Evolutionary conservation across 2,888 invertebrate genomes (phyloP).

Genomic region (Drosophila prostipennis): DNA sequence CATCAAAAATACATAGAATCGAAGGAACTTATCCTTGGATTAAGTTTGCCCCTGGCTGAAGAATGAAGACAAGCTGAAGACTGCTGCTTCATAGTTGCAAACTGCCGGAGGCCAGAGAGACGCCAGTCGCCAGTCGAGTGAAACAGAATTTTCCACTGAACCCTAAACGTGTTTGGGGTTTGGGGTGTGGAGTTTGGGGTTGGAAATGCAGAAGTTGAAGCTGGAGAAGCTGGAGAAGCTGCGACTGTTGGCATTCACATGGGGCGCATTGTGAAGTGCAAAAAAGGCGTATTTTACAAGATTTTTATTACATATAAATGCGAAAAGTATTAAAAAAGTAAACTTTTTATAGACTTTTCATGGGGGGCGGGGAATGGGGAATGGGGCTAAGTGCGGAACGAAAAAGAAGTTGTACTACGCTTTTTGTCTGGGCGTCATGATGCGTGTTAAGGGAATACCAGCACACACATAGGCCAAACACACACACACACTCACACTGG

Average conservation of each 20-base stretch:
- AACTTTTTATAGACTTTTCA: slow-evolving; percentile 70
- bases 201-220: background rate
- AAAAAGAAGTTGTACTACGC: slow-evolving; percentile 65
- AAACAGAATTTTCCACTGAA: slow-evolving; percentile 77
- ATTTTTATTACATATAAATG: slow-evolving; percentile 80
- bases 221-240: slow-evolving; percentile 4
- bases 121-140: slow-evolving; percentile 60
- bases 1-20: background rate
- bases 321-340: slow-evolving; percentile 81
- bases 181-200: background rate
- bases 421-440: slow-evolving; percentile 74
- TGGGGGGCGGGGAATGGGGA: slow-evolving; percentile 5
- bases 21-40: background rate
- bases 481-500: slow-evolving; percentile 8
- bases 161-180: slow-evolving; percentile 58
- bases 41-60: slow-evolving; percentile 3
- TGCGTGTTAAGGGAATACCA: slow-evolving; percentile 72
- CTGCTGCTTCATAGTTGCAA: slow-evolving; percentile 54
- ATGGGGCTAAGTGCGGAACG: slow-evolving; percentile 7
- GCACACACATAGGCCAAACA: slow-evolving; percentile 13
- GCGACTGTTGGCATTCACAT: slow-evolving; percentile 40
- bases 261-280: slow-evolving; percentile 70
- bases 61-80: slow-evolving; percentile 8
- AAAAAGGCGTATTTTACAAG: slow-evolving; percentile 80
- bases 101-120: slow-evolving; percentile 33